Conservation (phyloP, 2,797 vertebrate species). For the Takifugu ocellatus region DNA sequence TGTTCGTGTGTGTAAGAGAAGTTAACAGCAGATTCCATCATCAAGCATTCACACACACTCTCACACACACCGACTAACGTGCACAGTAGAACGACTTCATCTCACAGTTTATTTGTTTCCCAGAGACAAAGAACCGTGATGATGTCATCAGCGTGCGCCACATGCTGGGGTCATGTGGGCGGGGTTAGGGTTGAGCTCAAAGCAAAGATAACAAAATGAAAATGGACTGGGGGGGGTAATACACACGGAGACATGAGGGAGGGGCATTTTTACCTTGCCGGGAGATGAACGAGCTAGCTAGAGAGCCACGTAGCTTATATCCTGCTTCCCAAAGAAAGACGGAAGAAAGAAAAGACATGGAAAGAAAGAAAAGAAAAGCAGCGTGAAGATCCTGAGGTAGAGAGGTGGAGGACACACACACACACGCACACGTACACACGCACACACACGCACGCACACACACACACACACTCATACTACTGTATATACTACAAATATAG, state of each 20-base stretch:
- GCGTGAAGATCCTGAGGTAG: slow-evolving; percentile 51
- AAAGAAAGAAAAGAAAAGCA: slow-evolving; percentile 60
- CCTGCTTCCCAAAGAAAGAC: slow-evolving; percentile 76
- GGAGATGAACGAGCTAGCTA: slow-evolving; percentile 84
- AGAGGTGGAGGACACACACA: slow-evolving; percentile 6
- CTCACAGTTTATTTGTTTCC: slow-evolving; percentile 11
- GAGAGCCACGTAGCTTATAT: slow-evolving; percentile 83
- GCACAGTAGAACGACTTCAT: slow-evolving; percentile 9
- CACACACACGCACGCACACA: not conserved
- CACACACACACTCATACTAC: too few relatives aligned
- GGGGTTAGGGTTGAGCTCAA: slow-evolving; percentile 15
- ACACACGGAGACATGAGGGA: slow-evolving; percentile 30
- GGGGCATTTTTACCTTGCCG: slow-evolving; percentile 78
- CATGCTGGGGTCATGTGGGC: slow-evolving; percentile 10
- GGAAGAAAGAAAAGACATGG: slow-evolving; percentile 56
- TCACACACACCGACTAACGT: slow-evolving; percentile 20
- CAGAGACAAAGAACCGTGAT: slow-evolving; percentile 30
- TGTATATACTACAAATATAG: too few relatives aligned
- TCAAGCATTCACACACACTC: slow-evolving; percentile 3
- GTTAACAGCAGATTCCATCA: slow-evolving; percentile 18
- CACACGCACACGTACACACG: slow-evolving; percentile 1
- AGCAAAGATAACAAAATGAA: slow-evolving; percentile 26
- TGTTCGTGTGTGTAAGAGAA: too few relatives aligned
- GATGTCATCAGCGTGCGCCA: slow-evolving; percentile 53
- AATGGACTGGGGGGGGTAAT: slow-evolving; percentile 15